Evolutionary conservation across 2,113 vertebrate genomes (phyloP).

Genomic region (Chunga burmeisteri): DNA sequence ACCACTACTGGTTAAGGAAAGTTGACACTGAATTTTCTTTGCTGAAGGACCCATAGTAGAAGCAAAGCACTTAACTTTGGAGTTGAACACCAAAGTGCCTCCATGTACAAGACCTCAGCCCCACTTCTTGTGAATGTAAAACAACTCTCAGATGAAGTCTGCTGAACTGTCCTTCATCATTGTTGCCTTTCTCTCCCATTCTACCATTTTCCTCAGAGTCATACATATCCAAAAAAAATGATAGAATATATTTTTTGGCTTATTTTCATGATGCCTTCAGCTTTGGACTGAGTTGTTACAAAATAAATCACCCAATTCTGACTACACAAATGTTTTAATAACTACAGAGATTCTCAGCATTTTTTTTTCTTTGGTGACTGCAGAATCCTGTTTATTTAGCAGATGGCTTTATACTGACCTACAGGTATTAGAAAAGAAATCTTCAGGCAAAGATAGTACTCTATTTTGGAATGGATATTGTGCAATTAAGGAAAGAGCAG

Average conservation of each 20-base stretch:
- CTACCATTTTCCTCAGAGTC: not conserved
- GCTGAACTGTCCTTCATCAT: not conserved
- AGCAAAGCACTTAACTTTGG: not conserved
- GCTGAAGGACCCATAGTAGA: not conserved
- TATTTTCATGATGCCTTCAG: not conserved
- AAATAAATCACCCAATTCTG: not conserved
- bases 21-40: not conserved
- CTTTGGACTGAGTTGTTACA: not conserved
- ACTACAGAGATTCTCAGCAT: not conserved
- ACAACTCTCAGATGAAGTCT: not conserved
- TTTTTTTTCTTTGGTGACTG: not conserved
- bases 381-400: not conserved
- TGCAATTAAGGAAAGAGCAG: not conserved
- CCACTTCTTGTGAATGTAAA: not conserved
- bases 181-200: not conserved
- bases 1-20: not conserved
- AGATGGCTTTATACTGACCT: not conserved
- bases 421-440: not conserved
- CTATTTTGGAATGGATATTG: not conserved
- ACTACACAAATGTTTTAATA: not conserved
- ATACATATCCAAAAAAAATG: not conserved
- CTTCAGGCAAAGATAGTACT: not conserved
- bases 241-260: not conserved
- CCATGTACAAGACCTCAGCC: not conserved
- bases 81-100: not conserved